Evolutionary conservation across 2,888 invertebrate genomes (phyloP), one percentile per base, ranked within the genome.

Genomic region (Sarcophaga carnaria): DNA sequence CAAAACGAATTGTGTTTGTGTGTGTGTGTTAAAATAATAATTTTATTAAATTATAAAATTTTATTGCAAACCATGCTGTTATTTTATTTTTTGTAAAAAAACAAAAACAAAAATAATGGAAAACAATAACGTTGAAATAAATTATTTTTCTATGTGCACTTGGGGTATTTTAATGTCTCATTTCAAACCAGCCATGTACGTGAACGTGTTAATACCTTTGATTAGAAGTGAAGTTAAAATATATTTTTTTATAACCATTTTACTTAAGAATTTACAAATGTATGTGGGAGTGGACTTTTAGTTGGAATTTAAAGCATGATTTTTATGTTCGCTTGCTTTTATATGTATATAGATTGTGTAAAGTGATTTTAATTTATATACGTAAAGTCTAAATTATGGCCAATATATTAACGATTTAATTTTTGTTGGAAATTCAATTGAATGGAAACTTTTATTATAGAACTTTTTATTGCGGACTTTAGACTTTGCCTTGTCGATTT

Each of bases 1-100:
- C 66, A 82, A 66, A 76, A 66, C 27, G 66, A 60, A 66, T 59
- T 60, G 27, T 27, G 27, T 60, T 22, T 22, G 27, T 66, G 47
- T 37, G 5, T 37, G 37, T 54, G 54, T 47, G 12, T 60, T 67
- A 60, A 22, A 54, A 60, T 77, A 72, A 77, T 77, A 79, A 69
- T 83, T 79, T 83, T 79, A 74, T 37, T 63, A 78, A 63, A 70
- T 74, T 64, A 80, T 75, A 67, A 76, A 70, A 3, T 75, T 83
- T 78, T 75, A 75, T 66, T 71, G 22, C 60, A 22, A 54, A 54
- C 54, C 54, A 17, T 25, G 17, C 62, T 25, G 74, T 79, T 76
- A 47, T 69, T 37, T 77, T n/a, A 49, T 66, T 66, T 76, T 37
- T 66, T 66, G 10, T 0, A 37, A 37, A 8, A 37, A 37, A 37